phyloP scores from a whole-genome alignment of 1,140 invertebrate genomes.

The Bombus superbus region DNA sequence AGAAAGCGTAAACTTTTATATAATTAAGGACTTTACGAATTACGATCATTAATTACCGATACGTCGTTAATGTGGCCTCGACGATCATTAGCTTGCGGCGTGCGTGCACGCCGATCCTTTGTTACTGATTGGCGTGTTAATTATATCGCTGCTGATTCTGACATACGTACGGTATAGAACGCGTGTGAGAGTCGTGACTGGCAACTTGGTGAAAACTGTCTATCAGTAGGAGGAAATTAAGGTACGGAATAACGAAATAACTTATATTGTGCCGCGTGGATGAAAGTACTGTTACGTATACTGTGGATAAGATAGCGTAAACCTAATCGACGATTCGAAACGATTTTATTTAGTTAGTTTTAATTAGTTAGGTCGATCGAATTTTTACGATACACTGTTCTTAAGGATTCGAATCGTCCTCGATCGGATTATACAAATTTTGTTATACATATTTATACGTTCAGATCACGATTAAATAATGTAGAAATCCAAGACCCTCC shows the following conservation, averaged over 20 bases:
- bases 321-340: neutral
- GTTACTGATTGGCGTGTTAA: constrained; percentile 68
- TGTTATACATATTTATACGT: too few relatives aligned
- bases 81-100: constrained; percentile 48
- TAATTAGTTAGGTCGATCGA: too few relatives aligned
- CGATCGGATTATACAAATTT: too few relatives aligned
- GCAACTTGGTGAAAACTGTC: constrained; percentile 47
- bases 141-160: constrained; percentile 63
- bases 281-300: neutral
- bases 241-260: constrained; percentile 13
- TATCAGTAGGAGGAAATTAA: constrained; percentile 16
- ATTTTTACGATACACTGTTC: too few relatives aligned
- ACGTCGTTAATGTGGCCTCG: constrained; percentile 38
- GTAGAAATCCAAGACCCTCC: neutral
- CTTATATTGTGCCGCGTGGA: neutral
- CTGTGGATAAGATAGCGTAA: too few relatives aligned
- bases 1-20: constrained; percentile 78
- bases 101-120: constrained; percentile 56
- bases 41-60: constrained; percentile 71
- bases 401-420: too few relatives aligned
- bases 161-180: constrained; percentile 12
- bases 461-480: neutral
- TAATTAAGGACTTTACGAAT: constrained; percentile 71
- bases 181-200: constrained; percentile 32
- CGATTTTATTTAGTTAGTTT: neutral